Evolutionary conservation across 2,888 invertebrate species (phyloP).

Genomic region (Epinotia demarniana): DNA sequence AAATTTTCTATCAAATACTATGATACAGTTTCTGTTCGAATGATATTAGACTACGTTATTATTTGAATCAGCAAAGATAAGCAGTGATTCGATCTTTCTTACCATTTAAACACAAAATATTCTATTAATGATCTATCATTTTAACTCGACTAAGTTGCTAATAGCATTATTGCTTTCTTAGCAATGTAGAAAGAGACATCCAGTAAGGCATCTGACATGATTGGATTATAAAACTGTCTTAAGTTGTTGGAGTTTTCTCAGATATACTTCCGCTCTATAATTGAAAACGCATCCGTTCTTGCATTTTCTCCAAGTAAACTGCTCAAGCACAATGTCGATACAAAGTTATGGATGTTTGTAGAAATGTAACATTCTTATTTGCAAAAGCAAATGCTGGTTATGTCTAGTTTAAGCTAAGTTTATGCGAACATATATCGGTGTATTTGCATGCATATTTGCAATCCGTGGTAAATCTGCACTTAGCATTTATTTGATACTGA

Average conservation of each 20-base stretch:
- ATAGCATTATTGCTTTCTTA: not conserved
- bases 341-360: slow-evolving; percentile 12
- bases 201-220: slow-evolving; percentile 35
- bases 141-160: not conserved
- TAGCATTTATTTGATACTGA: slow-evolving; percentile 8
- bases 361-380: slow-evolving; percentile 18
- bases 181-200: not conserved
- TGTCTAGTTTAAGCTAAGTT: slow-evolving; percentile 21
- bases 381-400: slow-evolving; percentile 3
- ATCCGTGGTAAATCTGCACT: slow-evolving; percentile 17
- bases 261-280: slow-evolving; percentile 62
- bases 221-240: slow-evolving; percentile 46
- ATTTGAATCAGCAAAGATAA: not conserved
- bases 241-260: slow-evolving; percentile 47
- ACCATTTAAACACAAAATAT: not conserved
- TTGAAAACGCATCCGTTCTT: slow-evolving; percentile 64
- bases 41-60: not conserved
- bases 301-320: slow-evolving; percentile 51
- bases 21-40: not conserved
- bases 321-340: slow-evolving; percentile 17
- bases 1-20: slow-evolving; percentile 9
- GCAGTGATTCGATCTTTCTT: not conserved
- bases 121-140: not conserved
- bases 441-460: slow-evolving; percentile 11
- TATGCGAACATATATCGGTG: not conserved